Conservation (phyloP, 2,797 vertebrate species). For the Halcyon smyrnensis region DNA sequence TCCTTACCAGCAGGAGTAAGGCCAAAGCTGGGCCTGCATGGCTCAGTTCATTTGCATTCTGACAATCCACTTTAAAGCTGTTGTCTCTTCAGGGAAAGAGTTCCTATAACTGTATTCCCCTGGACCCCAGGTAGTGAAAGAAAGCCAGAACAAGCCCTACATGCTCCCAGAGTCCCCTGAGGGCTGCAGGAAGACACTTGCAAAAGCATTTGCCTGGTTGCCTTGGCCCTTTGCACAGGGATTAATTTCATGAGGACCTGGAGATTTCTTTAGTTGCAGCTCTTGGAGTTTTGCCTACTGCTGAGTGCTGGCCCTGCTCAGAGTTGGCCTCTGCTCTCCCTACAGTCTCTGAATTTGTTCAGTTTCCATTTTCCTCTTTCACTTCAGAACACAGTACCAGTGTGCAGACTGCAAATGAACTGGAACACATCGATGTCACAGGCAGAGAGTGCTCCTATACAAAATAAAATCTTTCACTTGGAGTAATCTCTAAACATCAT, state of each 20-base stretch:
- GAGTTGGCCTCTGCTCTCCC: background rate
- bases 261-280: background rate
- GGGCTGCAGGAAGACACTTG: background rate
- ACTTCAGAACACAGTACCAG: background rate
- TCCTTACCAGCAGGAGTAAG: background rate
- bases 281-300: background rate
- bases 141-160: background rate
- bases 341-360: background rate
- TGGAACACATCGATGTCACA: background rate
- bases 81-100: background rate
- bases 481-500: background rate
- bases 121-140: background rate
- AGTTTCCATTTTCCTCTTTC: background rate
- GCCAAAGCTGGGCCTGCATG: background rate
- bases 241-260: constrained; percentile 18
- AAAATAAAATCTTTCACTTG: background rate
- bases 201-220: background rate
- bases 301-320: background rate
- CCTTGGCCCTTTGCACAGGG: background rate
- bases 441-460: background rate
- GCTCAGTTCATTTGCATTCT: background rate
- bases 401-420: background rate
- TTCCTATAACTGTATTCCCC: background rate
- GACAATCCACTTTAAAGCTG: background rate
- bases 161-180: background rate